Conservation (phyloP, 2,797 vertebrate species). For the Garrulus glandarius region DNA sequence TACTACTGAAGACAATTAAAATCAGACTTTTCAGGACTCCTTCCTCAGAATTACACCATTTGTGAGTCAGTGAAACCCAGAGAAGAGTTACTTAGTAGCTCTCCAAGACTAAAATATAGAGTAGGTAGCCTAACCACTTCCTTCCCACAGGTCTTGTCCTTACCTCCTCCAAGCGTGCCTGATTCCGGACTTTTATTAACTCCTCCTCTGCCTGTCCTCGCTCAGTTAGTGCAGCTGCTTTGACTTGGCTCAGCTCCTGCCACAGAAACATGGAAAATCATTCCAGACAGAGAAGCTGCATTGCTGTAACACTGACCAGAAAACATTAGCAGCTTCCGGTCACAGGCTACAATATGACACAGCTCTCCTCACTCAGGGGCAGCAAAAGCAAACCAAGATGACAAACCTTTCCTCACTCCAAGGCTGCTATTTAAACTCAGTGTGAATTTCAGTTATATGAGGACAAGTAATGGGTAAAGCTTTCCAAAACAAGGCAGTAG, state of each 20-base stretch:
- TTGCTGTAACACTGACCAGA: background rate
- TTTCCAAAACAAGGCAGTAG: background rate
- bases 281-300: background rate
- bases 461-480: background rate
- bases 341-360: rapidly evolving
- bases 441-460: background rate
- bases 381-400: background rate
- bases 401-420: background rate
- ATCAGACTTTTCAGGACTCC: background rate
- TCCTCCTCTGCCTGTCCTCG: constrained; percentile 86
- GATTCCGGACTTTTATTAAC: constrained; percentile 79
- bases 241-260: constrained; percentile 87
- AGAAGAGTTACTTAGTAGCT: background rate
- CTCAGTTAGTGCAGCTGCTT: constrained; percentile 78
- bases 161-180: constrained; percentile 87
- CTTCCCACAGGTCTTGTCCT: background rate
- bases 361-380: background rate
- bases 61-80: background rate
- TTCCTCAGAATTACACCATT: background rate
- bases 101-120: background rate
- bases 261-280: background rate
- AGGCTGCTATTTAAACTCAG: background rate
- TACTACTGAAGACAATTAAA: background rate
- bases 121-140: background rate
- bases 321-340: background rate